These are phyloP conservation scores for Drosophila suzukii DNA, from an alignment of 1,140 invertebrate species.

Conservation along the genomic window DNA sequence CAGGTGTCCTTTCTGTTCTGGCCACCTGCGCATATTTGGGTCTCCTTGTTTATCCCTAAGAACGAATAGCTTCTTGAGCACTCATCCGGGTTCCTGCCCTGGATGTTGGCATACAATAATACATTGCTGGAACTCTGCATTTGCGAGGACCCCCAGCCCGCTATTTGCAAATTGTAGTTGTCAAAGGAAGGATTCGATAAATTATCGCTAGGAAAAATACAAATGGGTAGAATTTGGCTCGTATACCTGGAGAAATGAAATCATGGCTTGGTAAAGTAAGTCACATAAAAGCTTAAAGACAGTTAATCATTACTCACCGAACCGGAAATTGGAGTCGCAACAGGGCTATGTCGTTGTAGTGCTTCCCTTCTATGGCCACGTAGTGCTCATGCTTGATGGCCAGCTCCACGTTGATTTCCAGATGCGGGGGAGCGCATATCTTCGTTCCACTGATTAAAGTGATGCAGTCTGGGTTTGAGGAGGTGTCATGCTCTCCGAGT, in stretches of 20 bases:
- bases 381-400: constrained; percentile 86
- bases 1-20: not conserved
- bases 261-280: not conserved
- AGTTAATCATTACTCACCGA: not conserved
- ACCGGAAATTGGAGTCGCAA: constrained; percentile 87
- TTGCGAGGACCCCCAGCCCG: not conserved
- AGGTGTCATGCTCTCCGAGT: constrained; percentile 72
- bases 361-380: constrained; percentile 84
- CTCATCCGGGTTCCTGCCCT: not conserved
- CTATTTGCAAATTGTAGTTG: not conserved
- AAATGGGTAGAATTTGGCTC: not conserved
- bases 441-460: constrained; percentile 38
- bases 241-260: not conserved
- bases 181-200: not conserved
- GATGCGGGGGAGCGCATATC: constrained; percentile 65
- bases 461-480: constrained; percentile 58
- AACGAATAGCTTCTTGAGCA: not conserved
- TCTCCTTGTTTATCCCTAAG: not conserved
- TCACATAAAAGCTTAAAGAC: too few relatives aligned
- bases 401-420: constrained; percentile 87
- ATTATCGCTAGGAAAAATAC: not conserved
- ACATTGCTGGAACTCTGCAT: not conserved
- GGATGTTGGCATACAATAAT: not conserved
- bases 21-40: not conserved
- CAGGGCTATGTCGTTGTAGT: constrained; percentile 90